Conservation (phyloP, 2,113 vertebrate genomes). For the Dolichallabes microphthalmus region DNA sequence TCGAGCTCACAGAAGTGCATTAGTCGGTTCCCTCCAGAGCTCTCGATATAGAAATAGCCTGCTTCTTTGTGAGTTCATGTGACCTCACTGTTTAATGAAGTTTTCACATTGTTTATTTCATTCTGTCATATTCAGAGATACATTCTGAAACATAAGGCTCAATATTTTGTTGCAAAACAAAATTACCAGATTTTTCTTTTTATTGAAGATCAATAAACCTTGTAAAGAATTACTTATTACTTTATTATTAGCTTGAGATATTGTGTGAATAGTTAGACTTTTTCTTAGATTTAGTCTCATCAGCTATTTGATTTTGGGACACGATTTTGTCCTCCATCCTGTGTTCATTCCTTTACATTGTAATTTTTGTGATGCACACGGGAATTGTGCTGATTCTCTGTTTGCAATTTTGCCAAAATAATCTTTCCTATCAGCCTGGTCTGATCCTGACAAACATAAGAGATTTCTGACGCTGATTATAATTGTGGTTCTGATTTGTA, state of each 20-base stretch:
- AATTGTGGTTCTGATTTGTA: conserved; percentile 6
- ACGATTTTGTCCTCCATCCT: background rate
- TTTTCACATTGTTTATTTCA: background rate
- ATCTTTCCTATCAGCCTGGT: background rate
- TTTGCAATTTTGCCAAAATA: background rate
- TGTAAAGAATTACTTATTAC: background rate
- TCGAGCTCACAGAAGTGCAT: background rate
- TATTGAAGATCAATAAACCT: background rate
- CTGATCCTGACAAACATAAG: background rate
- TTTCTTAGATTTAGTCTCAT: background rate
- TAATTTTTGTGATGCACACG: background rate
- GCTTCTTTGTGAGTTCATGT: background rate
- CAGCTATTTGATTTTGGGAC: background rate
- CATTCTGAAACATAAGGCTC: background rate
- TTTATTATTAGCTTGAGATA: background rate
- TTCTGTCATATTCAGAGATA: background rate
- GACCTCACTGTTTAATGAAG: background rate
- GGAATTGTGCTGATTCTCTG: background rate
- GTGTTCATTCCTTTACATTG: background rate
- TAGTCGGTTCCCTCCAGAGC: background rate
- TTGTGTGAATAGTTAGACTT: background rate
- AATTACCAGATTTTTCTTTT: too few relatives aligned
- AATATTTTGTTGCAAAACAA: background rate
- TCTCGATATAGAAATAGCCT: background rate
- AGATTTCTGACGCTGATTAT: background rate